phyloP scores from a whole-genome alignment of 2,888 invertebrate species.

The Atethmia centrago region DNA sequence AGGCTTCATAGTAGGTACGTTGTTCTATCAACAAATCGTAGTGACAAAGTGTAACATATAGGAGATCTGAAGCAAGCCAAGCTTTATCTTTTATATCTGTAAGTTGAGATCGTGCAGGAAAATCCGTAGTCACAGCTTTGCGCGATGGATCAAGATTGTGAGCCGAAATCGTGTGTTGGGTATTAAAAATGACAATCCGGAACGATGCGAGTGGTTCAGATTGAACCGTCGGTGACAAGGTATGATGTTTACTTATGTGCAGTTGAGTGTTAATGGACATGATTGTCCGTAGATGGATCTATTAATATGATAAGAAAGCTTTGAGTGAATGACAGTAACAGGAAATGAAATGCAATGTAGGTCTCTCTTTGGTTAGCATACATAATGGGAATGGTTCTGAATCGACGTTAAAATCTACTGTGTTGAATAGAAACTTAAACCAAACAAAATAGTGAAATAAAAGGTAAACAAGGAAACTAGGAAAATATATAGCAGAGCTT shows the following conservation, averaged over 20 bases:
- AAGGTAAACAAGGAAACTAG: conserved; percentile 12
- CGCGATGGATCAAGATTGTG: conserved; percentile 77
- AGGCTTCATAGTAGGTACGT: conserved; percentile 50
- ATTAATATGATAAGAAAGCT: conserved; percentile 40
- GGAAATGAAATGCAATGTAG: conserved; percentile 27
- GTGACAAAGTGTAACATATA: conserved; percentile 56
- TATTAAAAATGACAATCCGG: conserved; percentile 74
- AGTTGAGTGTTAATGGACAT: conserved; percentile 56
- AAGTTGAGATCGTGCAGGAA: conserved; percentile 80
- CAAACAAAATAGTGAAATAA: conserved; percentile 11
- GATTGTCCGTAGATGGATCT: conserved; percentile 56
- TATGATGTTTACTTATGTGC: conserved; percentile 56
- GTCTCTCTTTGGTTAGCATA: not conserved
- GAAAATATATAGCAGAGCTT: conserved; percentile 26
- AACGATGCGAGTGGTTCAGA: conserved; percentile 34
- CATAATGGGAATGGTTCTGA: not conserved
- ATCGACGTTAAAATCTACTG: not conserved
- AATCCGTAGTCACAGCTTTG: conserved; percentile 71
- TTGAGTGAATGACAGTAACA: conserved; percentile 18
- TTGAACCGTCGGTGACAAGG: conserved; percentile 40
- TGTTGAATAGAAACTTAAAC: not conserved
- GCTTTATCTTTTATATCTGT: conserved; percentile 77
- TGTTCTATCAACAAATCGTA: conserved; percentile 35
- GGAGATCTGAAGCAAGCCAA: conserved; percentile 51
- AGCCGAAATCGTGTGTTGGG: conserved; percentile 79